Evolutionary conservation across 2,888 invertebrate genomes (phyloP), one percentile per base, ranked within the genome.

Genomic region (Lochmaea capreae): DNA sequence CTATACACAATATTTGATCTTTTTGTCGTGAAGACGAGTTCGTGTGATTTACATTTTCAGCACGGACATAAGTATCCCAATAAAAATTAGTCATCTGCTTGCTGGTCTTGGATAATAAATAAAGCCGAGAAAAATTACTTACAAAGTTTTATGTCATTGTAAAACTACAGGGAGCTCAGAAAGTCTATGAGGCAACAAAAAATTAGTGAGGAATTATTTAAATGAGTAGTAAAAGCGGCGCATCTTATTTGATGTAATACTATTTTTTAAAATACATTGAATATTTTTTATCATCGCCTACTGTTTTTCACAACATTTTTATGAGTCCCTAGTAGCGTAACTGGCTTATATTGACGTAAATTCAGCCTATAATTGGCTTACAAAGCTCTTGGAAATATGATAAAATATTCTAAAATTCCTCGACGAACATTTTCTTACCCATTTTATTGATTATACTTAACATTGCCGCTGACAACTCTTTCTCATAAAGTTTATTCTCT

Each of bases 401-500:
- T 83, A 83, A 82, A 82, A 82, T 78, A 79, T 82, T 82, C 82
- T 80, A 80, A 77, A 66, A 77, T 76, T 74, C 73, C 59, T 72
- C 72, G 66, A 59, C 63, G 77, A 79, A 81, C 14, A 81, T 80
- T 82, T 81, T 79, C 77, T 76, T 65, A 78, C 79, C 78, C 77
- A 81, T 82, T 82, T 83, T 84, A 85, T 85, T 84, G 85, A 85
- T 85, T 84, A 83, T 83, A 82, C 80, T 79, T 81, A 83, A 83
- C 82, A 83, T 84, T 83, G 84, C 81, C 79, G 84, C 85, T 85
- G 86, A 85, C 85, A 86, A 85, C 86, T 85, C 85, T 85, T 86
- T 86, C 85, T 82, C 81, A 84, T 84, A 83, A 86, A 85, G 80
- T 86, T 84, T 83, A 83, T 83, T 83, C 83, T 82, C 80, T 82